A percentile compares a stretch with the other conserved stretches of the same genome.
Evolutionary conservation across 2,113 vertebrate genomes (phyloP).

Genomic region (Dasyornis broadbenti): DNA sequence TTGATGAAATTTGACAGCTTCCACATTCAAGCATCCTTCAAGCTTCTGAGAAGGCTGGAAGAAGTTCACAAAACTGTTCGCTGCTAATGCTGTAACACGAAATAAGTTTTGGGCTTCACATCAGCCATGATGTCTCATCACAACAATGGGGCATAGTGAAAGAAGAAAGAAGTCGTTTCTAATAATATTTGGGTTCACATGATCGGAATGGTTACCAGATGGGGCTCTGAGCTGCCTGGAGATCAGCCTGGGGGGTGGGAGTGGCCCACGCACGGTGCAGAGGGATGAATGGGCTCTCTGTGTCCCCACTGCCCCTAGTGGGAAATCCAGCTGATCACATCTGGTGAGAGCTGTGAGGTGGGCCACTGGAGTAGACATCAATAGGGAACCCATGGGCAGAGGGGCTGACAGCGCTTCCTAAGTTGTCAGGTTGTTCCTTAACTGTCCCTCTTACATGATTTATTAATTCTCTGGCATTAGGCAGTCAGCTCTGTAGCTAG

Average conservation of each 20-base stretch:
- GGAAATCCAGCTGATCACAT: slow-evolving; percentile 8
- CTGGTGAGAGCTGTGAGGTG: neutral
- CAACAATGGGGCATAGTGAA: neutral
- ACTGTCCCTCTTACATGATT: neutral
- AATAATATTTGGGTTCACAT: neutral
- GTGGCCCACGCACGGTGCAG: neutral
- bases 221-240: neutral
- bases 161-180: neutral
- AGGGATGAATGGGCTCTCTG: slow-evolving; percentile 45
- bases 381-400: neutral
- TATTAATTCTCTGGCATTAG: slow-evolving; percentile 25
- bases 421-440: neutral
- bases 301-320: neutral
- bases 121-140: neutral
- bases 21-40: neutral
- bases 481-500: neutral
- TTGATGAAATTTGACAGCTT: neutral
- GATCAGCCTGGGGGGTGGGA: neutral
- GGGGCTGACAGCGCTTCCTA: neutral
- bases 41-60: neutral
- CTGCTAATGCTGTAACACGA: neutral
- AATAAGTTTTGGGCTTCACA: neutral
- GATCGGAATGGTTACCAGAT: slow-evolving; percentile 11
- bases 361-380: neutral
- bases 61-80: neutral